These are phyloP conservation scores for Drosophila fuyamai DNA, from an alignment of 1,140 invertebrate genomes.

Conservation along the genomic window DNA sequence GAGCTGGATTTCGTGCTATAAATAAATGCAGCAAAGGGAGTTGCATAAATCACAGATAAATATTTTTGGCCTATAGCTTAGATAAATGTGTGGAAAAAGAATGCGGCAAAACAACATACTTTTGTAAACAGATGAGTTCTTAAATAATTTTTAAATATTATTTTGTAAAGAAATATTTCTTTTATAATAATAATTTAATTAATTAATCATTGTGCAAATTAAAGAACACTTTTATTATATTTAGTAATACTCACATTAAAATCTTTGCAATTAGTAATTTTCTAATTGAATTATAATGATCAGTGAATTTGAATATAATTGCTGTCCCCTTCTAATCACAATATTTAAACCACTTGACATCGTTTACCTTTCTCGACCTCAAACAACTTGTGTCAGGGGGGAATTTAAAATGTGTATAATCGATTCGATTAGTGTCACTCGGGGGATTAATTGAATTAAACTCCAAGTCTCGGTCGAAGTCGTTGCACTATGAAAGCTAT, in stretches of 20 bases:
- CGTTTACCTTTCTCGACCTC: conserved; percentile 34
- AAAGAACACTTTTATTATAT: no score
- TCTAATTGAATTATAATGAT: background rate
- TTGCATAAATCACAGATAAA: conserved; percentile 41
- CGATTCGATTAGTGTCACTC: conserved; percentile 50
- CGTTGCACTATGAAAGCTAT: conserved; percentile 39
- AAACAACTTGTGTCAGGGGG: conserved; percentile 8
- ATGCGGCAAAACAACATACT: background rate
- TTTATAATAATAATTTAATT: no score
- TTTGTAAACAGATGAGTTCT: no score
- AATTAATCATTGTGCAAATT: no score
- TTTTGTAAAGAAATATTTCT: no score
- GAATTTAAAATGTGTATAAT: conserved; percentile 38
- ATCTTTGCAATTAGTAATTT: background rate
- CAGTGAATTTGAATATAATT: background rate
- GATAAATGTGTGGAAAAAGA: conserved; percentile 16
- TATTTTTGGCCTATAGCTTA: conserved; percentile 15
- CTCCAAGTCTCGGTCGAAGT: conserved; percentile 26
- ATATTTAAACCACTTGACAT: conserved; percentile 25
- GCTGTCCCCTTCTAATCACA: conserved; percentile 27
- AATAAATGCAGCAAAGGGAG: conserved; percentile 33
- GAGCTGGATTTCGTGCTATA: conserved; percentile 35
- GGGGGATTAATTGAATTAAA: conserved; percentile 62
- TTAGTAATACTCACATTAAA: no score
- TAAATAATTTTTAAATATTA: background rate